Evolutionary conservation across 2,113 vertebrate genomes (phyloP).

Genomic region (Sprattus sprattus): DNA sequence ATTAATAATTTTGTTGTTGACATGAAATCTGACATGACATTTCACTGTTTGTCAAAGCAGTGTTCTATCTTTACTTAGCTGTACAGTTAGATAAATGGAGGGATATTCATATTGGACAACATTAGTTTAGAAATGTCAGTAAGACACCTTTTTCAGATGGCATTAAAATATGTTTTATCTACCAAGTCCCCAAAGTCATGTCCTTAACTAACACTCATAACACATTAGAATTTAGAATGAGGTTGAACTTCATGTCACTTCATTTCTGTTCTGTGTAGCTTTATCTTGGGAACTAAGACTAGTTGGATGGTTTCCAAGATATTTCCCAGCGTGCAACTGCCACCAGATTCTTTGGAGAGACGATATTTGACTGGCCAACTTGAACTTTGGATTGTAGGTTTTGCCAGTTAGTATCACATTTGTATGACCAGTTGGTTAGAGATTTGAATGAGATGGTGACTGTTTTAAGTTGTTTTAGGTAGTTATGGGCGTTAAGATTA

Average conservation of each 20-base stretch:
- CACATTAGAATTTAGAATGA: too few relatives aligned
- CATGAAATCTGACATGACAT: too few relatives aligned
- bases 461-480: background rate
- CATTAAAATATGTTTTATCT: background rate
- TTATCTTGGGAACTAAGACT: background rate
- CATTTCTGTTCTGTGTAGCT: background rate
- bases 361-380: background rate
- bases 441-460: background rate
- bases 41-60: too few relatives aligned
- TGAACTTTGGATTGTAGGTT: constrained; percentile 14
- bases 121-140: too few relatives aligned
- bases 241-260: background rate
- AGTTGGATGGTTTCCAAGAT: background rate
- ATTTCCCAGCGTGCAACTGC: background rate
- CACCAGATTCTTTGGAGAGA: background rate
- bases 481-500: background rate
- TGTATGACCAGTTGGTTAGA: background rate
- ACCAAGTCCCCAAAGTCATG: background rate
- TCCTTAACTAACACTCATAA: too few relatives aligned
- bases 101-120: too few relatives aligned
- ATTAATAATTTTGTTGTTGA: too few relatives aligned
- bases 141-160: too few relatives aligned
- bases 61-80: too few relatives aligned
- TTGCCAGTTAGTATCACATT: background rate
- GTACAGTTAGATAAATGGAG: too few relatives aligned